phyloP scores from a whole-genome alignment of 2,888 invertebrate genomes.

The Hemaris fuciformis region DNA sequence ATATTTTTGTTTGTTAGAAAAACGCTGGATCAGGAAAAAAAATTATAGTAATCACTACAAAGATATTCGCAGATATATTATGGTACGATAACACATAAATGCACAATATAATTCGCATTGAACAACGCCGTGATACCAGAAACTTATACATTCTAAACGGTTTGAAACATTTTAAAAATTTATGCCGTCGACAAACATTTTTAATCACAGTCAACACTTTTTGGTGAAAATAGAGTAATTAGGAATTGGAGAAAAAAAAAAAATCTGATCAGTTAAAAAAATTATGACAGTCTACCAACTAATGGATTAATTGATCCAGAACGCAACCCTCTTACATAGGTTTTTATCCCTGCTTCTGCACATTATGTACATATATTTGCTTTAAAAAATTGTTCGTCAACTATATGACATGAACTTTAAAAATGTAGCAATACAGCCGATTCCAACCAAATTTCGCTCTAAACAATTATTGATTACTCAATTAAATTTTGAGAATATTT shows the following conservation, averaged over 20 bases:
- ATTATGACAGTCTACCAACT: too few species aligned
- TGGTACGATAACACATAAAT: not conserved
- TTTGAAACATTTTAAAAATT: not conserved
- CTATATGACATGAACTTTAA: too few species aligned
- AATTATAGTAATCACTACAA: not conserved
- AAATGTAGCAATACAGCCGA: not conserved
- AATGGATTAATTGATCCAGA: too few species aligned
- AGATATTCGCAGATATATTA: not conserved
- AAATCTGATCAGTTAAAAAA: too few species aligned
- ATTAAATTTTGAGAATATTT: not conserved
- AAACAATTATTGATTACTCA: not conserved
- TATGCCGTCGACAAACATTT: not conserved
- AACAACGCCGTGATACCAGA: not conserved
- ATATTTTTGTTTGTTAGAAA: not conserved
- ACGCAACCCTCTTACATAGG: too few species aligned
- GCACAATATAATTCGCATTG: not conserved
- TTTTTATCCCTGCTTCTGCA: too few species aligned
- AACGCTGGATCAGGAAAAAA: not conserved
- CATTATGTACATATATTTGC: too few species aligned
- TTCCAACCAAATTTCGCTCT: not conserved
- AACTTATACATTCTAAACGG: not conserved
- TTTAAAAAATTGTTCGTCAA: too few species aligned
- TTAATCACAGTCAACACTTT: not conserved
- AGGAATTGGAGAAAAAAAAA: too few species aligned
- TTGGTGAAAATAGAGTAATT: too few species aligned